These are phyloP conservation scores for Perca flavescens DNA, from an alignment of 2,113 vertebrate genomes.

Conservation along the genomic window DNA sequence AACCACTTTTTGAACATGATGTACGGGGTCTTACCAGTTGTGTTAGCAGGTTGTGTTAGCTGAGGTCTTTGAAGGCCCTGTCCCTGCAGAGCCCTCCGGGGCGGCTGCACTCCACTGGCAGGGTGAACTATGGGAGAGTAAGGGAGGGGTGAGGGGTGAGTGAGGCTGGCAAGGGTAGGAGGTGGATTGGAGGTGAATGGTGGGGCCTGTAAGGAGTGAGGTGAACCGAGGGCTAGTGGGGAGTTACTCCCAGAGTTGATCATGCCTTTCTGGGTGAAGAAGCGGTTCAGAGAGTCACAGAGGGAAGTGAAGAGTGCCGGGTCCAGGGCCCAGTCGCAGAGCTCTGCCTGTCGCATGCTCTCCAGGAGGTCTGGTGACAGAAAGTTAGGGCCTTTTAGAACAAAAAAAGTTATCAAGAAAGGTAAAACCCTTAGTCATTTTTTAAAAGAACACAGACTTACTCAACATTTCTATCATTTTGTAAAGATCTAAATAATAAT, in stretches of 20 bases:
- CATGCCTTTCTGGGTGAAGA: conserved; percentile 86
- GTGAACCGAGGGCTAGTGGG: conserved; percentile 53
- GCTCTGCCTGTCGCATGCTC: conserved; percentile 87
- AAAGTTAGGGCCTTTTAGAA: conserved; percentile 9
- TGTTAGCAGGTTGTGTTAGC: conserved; percentile 63
- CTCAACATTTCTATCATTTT: not conserved
- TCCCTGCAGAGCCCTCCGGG: conserved; percentile 70
- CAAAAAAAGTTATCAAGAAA: not conserved
- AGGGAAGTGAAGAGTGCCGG: conserved; percentile 84
- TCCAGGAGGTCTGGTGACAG: conserved; percentile 80
- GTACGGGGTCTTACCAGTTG: conserved; percentile 67
- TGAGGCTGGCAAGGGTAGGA: conserved; percentile 77
- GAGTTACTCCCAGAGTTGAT: conserved; percentile 75
- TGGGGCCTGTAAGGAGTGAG: conserved; percentile 50
- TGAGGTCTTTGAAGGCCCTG: conserved; percentile 67
- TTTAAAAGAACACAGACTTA: not conserved
- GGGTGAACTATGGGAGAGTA: conserved; percentile 63
- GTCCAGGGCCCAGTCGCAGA: conserved; percentile 85
- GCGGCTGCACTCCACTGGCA: conserved; percentile 61
- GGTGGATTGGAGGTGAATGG: conserved; percentile 43
- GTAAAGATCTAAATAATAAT: not conserved
- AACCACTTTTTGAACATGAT: not conserved
- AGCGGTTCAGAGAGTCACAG: conserved; percentile 87
- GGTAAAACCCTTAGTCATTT: not conserved
- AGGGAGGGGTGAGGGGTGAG: conserved; percentile 80